These are phyloP conservation scores for Periophthalmus modestus DNA, from an alignment of 2,113 vertebrate genomes.

Conservation along the genomic window DNA sequence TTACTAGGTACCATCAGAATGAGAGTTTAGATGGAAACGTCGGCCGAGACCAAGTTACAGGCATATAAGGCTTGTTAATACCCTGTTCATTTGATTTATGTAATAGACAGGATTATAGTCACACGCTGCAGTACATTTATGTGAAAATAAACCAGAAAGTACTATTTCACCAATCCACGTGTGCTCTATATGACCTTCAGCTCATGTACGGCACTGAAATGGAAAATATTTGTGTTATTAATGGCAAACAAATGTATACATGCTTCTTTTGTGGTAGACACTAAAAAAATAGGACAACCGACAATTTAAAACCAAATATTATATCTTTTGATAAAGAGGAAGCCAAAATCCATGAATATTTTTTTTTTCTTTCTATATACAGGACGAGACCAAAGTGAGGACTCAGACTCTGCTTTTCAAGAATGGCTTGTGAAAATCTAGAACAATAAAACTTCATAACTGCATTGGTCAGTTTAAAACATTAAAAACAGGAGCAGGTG, in stretches of 20 bases:
- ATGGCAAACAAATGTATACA: background rate
- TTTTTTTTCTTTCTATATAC: too few relatives aligned
- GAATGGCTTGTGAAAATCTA: too few relatives aligned
- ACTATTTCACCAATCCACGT: constrained; percentile 2
- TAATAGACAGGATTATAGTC: constrained; percentile 3
- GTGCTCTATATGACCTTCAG: constrained; percentile 32
- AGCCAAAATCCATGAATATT: background rate
- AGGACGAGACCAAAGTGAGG: too few relatives aligned
- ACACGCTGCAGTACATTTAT: background rate
- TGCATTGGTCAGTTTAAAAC: too few relatives aligned
- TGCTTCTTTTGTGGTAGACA: background rate
- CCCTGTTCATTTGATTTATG: constrained; percentile 5
- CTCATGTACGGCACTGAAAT: background rate
- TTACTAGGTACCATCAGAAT: constrained; percentile 31
- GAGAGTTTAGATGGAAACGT: constrained; percentile 26
- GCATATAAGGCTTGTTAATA: constrained; percentile 2
- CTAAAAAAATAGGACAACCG: too few relatives aligned
- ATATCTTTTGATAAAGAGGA: too few relatives aligned
- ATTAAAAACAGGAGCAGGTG: too few relatives aligned
- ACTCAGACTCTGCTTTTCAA: too few relatives aligned
- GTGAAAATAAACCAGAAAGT: background rate
- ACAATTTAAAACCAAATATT: too few relatives aligned
- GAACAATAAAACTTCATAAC: too few relatives aligned
- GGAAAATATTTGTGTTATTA: background rate
- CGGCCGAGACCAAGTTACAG: background rate